These are phyloP conservation scores for Epinotia ramella DNA, from an alignment of 2,888 invertebrate species.

Conservation along the genomic window DNA sequence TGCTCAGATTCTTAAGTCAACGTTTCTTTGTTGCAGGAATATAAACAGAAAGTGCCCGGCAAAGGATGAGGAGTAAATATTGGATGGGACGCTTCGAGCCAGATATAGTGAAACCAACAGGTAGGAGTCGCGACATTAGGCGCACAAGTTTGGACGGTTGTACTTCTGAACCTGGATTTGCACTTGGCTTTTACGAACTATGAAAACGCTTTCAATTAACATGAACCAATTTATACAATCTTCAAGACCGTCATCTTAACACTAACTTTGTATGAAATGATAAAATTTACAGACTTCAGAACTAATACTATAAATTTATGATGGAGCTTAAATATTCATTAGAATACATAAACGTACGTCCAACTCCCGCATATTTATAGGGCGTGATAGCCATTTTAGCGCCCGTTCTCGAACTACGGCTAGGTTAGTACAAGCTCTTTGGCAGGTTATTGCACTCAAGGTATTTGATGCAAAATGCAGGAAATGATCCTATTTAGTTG, in stretches of 20 bases:
- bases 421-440: neutral
- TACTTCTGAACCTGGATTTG: neutral
- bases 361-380: conserved; percentile 33
- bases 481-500: neutral
- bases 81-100: conserved; percentile 76
- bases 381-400: conserved; percentile 22
- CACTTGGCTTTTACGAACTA: neutral
- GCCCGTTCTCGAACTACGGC: conserved; percentile 18
- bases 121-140: conserved; percentile 54
- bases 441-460: neutral
- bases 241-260: neutral
- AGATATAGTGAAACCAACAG: conserved; percentile 74
- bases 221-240: neutral
- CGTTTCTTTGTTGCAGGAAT: conserved; percentile 66
- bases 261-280: neutral
- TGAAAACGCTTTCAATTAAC: neutral
- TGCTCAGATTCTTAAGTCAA: conserved; percentile 36
- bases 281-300: conserved; percentile 19
- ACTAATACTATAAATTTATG: conserved; percentile 32
- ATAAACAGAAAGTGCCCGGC: conserved; percentile 65
- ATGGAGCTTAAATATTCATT: conserved; percentile 36
- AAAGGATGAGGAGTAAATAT: conserved; percentile 83
- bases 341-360: conserved; percentile 34
- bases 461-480: neutral
- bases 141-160: neutral